phyloP scores from a whole-genome alignment of 2,888 invertebrate genomes.

The Napeogenes sylphis region DNA sequence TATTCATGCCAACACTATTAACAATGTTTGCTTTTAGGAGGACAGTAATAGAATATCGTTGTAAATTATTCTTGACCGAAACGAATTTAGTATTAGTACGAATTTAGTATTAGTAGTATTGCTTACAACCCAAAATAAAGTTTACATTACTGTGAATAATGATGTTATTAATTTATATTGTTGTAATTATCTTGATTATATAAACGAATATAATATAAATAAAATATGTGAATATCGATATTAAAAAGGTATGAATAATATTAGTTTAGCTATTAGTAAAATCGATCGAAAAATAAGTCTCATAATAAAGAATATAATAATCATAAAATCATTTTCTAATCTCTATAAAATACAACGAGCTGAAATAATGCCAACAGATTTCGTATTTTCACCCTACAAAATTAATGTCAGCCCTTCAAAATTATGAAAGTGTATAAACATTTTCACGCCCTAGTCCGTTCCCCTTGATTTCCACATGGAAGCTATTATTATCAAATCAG shows the following conservation, averaged over 20 bases:
- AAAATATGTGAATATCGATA: too few species aligned
- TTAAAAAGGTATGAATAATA: neutral
- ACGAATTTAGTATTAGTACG: too few species aligned
- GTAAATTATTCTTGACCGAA: neutral
- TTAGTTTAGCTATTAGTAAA: neutral
- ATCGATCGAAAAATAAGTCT: neutral
- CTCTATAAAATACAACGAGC: neutral
- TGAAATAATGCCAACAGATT: constrained; percentile 1
- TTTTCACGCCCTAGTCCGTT: constrained; percentile 66
- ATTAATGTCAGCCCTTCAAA: constrained; percentile 62
- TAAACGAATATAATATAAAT: too few species aligned
- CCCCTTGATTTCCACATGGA: constrained; percentile 65
- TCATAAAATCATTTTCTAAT: neutral
- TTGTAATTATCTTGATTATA: too few species aligned
- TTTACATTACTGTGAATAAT: too few species aligned
- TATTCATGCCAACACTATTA: constrained; percentile 50
- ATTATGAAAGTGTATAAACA: constrained; percentile 78
- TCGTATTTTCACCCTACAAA: neutral
- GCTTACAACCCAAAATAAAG: too few species aligned
- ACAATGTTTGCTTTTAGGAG: constrained; percentile 38
- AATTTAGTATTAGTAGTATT: too few species aligned
- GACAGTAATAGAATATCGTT: constrained; percentile 41
- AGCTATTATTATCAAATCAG: constrained; percentile 77
- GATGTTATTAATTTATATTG: too few species aligned
- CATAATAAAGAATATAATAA: neutral